Percentiles rank a stretch among this genome's conserved stretches.
phyloP scores from a whole-genome alignment of 2,888 invertebrate genomes.

The Torymus auratus region DNA sequence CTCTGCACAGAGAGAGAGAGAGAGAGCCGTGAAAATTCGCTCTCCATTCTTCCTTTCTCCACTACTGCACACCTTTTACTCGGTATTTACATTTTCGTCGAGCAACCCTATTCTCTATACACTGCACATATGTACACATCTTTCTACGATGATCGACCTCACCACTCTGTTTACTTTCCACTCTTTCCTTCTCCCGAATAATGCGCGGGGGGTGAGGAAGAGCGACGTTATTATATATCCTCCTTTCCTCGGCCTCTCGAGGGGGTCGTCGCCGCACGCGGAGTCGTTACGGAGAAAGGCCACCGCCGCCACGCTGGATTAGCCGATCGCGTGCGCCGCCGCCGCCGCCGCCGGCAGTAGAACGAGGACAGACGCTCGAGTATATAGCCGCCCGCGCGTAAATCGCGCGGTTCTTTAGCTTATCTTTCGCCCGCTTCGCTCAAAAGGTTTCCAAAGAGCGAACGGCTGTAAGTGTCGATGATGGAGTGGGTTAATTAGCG shows the following conservation, averaged over 20 bases:
- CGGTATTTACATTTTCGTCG: conserved; percentile 25
- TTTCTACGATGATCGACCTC: conserved; percentile 34
- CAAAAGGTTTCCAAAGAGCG: too few relatives aligned
- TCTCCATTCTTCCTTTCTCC: too few relatives aligned
- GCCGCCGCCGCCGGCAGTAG: not conserved
- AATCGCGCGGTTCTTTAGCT: too few relatives aligned
- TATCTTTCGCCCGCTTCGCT: too few relatives aligned
- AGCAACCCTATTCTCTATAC: not conserved
- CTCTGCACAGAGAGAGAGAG: not conserved
- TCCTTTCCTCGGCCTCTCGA: conserved; percentile 2
- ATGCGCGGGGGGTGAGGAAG: not conserved
- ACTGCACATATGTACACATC: not conserved
- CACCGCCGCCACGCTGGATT: conserved; percentile 32
- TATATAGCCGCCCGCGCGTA: too few relatives aligned
- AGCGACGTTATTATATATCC: conserved; percentile 3
- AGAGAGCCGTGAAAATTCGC: not conserved
- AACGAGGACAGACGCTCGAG: conserved; percentile 9
- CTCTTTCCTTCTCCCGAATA: not conserved
- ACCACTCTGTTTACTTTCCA: conserved; percentile 21
- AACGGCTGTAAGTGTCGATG: too few relatives aligned
- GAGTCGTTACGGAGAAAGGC: conserved; percentile 15
- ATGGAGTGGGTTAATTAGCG: too few relatives aligned
- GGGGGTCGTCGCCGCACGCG: conserved; percentile 16
- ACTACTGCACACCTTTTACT: too few relatives aligned
- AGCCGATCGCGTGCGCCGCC: conserved; percentile 48